Percentiles rank a stretch among this genome's conserved stretches.
These are phyloP conservation scores for Anodontia alba DNA, from an alignment of 2,888 invertebrate genomes.

Conservation along the genomic window DNA sequence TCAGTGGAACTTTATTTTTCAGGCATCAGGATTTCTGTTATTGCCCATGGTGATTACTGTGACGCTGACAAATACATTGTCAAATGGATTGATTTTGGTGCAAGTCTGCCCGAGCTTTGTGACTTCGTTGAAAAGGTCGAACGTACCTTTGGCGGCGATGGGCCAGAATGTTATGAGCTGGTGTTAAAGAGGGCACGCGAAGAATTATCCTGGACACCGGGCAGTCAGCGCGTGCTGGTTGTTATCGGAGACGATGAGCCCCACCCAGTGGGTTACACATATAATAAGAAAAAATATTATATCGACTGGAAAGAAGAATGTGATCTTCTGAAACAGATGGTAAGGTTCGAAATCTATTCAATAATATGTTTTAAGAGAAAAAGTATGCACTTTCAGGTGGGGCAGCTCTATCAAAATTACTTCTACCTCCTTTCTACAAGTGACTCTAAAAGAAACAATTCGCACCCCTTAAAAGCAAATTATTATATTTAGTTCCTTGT, in stretches of 20 bases:
- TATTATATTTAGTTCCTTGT: too few relatives aligned
- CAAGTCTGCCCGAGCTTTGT: slow-evolving; percentile 68
- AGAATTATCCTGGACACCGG: slow-evolving; percentile 75
- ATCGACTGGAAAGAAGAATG: slow-evolving; percentile 76
- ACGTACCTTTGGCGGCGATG: slow-evolving; percentile 76
- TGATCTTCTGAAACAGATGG: slow-evolving; percentile 62
- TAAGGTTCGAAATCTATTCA: too few relatives aligned
- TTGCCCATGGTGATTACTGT: slow-evolving; percentile 81
- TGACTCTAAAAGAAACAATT: not conserved
- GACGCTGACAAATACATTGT: slow-evolving; percentile 75
- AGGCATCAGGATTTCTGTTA: slow-evolving; percentile 73
- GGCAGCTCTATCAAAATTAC: too few relatives aligned
- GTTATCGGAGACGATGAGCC: slow-evolving; percentile 79
- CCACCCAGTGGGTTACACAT: slow-evolving; percentile 64
- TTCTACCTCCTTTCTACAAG: not conserved
- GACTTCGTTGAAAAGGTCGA: slow-evolving; percentile 73
- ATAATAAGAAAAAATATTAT: slow-evolving; percentile 63
- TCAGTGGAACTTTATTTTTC: too few relatives aligned
- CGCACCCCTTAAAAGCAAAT: too few relatives aligned
- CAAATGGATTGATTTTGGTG: slow-evolving; percentile 77
- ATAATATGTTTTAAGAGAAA: too few relatives aligned
- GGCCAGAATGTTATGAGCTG: slow-evolving; percentile 80
- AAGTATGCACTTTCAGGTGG: not conserved
- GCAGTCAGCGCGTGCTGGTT: slow-evolving; percentile 74
- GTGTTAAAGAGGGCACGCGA: slow-evolving; percentile 73